A percentile compares a stretch with the other conserved stretches of the same genome.
Conservation (phyloP, 2,113 vertebrate genomes). For the Ibidorhyncha struthersii region DNA sequence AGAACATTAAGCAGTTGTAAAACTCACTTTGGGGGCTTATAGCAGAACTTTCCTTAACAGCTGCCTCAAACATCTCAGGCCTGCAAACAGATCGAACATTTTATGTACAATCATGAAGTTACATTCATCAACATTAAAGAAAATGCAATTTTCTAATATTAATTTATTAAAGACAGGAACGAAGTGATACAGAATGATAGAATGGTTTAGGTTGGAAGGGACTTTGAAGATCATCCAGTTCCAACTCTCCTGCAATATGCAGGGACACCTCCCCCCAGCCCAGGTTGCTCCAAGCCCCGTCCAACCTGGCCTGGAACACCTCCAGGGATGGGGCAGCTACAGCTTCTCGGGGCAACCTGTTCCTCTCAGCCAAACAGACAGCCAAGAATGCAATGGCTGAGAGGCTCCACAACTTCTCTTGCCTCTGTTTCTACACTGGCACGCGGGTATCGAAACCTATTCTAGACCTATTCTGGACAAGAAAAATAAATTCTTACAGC, state of each 20-base stretch:
- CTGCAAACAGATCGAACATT: slow-evolving; percentile 64
- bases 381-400: background rate
- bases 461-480: background rate
- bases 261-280: no score
- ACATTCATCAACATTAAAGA: background rate
- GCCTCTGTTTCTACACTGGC: background rate
- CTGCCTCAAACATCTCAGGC: slow-evolving; percentile 77
- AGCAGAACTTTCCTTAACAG: slow-evolving; percentile 72
- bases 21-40: slow-evolving; percentile 74
- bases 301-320: no score
- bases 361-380: background rate
- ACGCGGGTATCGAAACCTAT: background rate
- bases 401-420: background rate
- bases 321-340: no score
- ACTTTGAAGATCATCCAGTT: no score
- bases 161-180: background rate
- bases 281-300: no score
- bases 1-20: background rate
- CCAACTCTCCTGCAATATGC: no score
- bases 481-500: background rate
- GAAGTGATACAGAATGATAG: background rate
- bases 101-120: background rate
- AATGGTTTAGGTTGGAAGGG: no score
- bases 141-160: background rate
- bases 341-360: no score